These are phyloP conservation scores for Eriosoma lanigerum DNA, from an alignment of 1,140 invertebrate genomes.

Conservation along the genomic window DNA sequence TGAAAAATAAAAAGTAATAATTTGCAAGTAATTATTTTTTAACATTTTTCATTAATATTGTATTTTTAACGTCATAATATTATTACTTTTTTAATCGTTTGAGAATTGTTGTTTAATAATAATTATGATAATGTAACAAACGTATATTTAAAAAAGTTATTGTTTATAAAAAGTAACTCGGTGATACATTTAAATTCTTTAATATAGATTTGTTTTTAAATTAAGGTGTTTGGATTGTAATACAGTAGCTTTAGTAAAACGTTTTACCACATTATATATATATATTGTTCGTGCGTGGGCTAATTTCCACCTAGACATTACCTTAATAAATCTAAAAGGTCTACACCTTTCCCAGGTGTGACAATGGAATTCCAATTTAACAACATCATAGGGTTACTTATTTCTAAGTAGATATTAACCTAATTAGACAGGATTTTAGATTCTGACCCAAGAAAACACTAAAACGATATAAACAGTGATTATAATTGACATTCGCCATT, in stretches of 20 bases:
- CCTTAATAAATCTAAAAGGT: constrained; percentile 37
- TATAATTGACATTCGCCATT: neutral
- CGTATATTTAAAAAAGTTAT: no score
- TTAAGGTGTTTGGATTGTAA: neutral
- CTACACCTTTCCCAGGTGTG: neutral
- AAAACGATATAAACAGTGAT: constrained; percentile 1
- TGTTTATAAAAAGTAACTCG: neutral
- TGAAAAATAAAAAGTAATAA: no score
- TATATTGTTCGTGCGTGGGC: neutral
- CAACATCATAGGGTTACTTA: neutral
- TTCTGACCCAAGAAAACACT: neutral
- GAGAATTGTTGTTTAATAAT: no score
- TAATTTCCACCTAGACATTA: constrained; percentile 25
- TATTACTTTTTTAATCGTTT: no score
- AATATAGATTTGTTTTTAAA: no score
- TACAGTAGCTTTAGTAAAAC: constrained; percentile 1
- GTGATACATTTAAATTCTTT: neutral
- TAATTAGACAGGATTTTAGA: constrained; percentile 24
- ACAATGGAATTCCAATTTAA: constrained; percentile 18
- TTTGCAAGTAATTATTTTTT: no score
- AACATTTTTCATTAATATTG: no score
- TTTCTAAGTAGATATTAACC: constrained; percentile 12
- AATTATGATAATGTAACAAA: no score
- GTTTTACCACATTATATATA: neutral
- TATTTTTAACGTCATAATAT: no score